Base-by-base conservation (phyloP, 2,888 invertebrate genomes). In the Volucella inanis region DNA sequence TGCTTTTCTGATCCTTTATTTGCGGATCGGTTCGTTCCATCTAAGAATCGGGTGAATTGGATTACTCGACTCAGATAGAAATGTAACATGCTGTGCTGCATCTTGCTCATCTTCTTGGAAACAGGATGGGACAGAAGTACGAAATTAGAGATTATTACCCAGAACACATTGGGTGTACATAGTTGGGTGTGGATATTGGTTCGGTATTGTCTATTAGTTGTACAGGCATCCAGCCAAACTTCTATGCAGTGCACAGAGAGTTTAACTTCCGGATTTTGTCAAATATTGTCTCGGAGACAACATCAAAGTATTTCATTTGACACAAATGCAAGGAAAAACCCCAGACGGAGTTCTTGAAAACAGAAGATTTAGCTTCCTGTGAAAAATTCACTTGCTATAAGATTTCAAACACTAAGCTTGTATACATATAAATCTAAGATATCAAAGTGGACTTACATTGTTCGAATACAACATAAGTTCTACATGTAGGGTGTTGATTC, bases 81-180 rank as follows among this genome's bases (percentile, higher is more conserved):
- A 57, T 64, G 41, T 72, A 49, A 65, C 41, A 67, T 38, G 71
- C 49, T 50, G 54, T 70, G 64, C 45, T 11, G 54, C 10, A 57
- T 41, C 22, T 76, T 70, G 55, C 57, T 59, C 52, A 55, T 65
- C 45, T 41, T 47, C 71, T 22, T 47, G 11, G 12, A 10, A 22
- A 70, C 47, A 45, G 52, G 45, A 22, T 54, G 41, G 0, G 9
- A 55, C 50, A 31, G 49, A 15, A 65, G 38, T 82, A 72, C 18
- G 70, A 82, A 82, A 77, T 82, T 77, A 82, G 82, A 77, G 77
- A 82, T 82, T 71, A 77, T 76, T 82, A 62, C 82, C 64, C 71
- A 52, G 22, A 52, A 82, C 76, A 82, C 65, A 43, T 61, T 61
- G 65, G 65, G 62, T 75, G 54, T 78, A 31, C 31, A 31, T 6